Base-by-base conservation (phyloP, 2,797 vertebrate species). In the Typhlichthys subterraneus region DNA sequence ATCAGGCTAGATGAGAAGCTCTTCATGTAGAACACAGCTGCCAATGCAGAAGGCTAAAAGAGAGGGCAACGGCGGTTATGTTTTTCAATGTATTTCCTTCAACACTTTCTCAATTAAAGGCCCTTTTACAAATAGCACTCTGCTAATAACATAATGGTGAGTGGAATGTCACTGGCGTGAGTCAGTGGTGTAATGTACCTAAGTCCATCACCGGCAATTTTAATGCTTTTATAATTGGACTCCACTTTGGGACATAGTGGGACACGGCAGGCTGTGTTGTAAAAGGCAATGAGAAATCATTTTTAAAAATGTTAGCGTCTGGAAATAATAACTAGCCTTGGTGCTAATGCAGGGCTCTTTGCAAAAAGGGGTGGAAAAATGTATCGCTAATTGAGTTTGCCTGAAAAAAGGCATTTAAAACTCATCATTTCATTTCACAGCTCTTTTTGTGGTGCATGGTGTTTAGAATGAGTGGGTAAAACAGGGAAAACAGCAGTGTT, bases 151-250 rank as follows among this genome's bases (percentile, higher is more conserved):
- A 90, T 93, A 94, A 94, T 92, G 89, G 90, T 75, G 77, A 91
- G 84, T 90, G 89, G 88, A 91, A 93, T 92, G 92, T 92, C 92
- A 92, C 87, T 87, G 89, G 38, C 38, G 38, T 42, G 38, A 42
- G 38, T 42, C 38, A 92, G 89, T 89, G 87, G 89, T 93, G 93
- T 94, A 92, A 94, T 90, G 89, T 91, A 93, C 86, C 92, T 93
- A 93, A 94, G 91, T 89, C 90, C 81, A 88, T 85, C 82, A 81
- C 75, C 80, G 78, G 82, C 77, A 83, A 88, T 88, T 93, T 92
- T 92, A 93, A 93, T 93, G 93, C 87, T 85, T 89, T 89, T 86
- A 90, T 94, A 94, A 94, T 94, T 92, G 91, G 86, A 91, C 87
- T 80, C 91, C 91, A 92, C 91, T 93, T 90, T 93, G 83, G 84